A percentile compares a stretch with the other conserved stretches of the same genome.
phyloP scores from a whole-genome alignment of 1,140 invertebrate genomes.

The Archivesica marissinica region DNA sequence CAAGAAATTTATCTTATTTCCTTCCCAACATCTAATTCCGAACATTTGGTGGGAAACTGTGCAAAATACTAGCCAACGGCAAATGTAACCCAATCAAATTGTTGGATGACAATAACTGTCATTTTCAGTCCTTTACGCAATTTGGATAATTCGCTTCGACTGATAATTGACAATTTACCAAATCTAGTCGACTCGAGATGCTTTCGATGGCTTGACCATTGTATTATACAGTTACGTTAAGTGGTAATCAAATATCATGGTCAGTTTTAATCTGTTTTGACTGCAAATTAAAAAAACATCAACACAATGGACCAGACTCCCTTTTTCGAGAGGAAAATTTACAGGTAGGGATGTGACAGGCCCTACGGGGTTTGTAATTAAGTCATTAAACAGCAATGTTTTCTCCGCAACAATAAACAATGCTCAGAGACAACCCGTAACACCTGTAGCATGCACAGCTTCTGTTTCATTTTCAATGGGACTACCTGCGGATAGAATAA shows the following conservation, averaged over 20 bases:
- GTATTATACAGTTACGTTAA: constrained; percentile 25
- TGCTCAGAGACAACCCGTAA: not conserved
- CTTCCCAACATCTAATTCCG: no score
- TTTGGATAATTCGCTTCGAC: constrained; percentile 4
- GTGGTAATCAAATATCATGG: constrained; percentile 19
- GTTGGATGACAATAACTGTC: constrained; percentile 13
- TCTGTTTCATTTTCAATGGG: constrained; percentile 7
- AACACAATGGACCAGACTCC: constrained; percentile 11
- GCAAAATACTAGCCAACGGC: not conserved
- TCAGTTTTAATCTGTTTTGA: constrained; percentile 17
- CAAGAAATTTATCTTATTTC: no score
- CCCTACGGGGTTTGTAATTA: constrained; percentile 29
- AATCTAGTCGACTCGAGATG: constrained; percentile 19
- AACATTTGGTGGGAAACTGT: not conserved
- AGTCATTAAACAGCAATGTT: constrained; percentile 33
- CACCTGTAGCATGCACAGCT: constrained; percentile 20
- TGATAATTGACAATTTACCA: constrained; percentile 15
- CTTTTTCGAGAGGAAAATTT: constrained; percentile 33
- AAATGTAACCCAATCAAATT: not conserved
- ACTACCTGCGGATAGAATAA: constrained; percentile 28
- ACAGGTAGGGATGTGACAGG: constrained; percentile 31
- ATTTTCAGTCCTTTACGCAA: constrained; percentile 19
- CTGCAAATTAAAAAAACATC: constrained; percentile 28
- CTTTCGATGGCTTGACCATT: constrained; percentile 4
- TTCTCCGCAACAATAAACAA: constrained; percentile 40